Base-by-base conservation (phyloP, 2,113 vertebrate genomes). In the Dipodomys spectabilis region DNA sequence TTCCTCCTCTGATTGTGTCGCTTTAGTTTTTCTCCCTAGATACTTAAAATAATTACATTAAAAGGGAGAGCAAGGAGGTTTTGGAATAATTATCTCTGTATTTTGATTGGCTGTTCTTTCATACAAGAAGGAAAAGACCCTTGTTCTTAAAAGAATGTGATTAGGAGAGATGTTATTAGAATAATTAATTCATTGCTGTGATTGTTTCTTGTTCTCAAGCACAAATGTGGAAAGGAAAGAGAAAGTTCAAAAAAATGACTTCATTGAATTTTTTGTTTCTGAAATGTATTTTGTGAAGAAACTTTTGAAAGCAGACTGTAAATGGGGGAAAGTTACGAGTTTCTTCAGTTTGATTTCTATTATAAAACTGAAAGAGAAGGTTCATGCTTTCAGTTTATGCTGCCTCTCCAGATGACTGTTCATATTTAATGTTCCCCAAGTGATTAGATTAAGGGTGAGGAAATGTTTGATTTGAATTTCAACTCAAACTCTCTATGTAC, bases 111-210 rank as follows among this genome's bases (percentile, higher is more conserved):
- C 80, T 96, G 69, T 96, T 98, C 95, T 97, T 97, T 95, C 97
- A 74, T 35, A 86, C n/a, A 91, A 93, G 95, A 95, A 97, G 94
- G 91, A 49, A 92, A 97, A 97, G 39, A 75, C 12, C 87, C 80
- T 94, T 95, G 93, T 98, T 97, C 97, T 95, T 95, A 67, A 96
- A 95, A 90, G 96, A 98, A 97, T 94, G 96, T 95, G 82, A 96
- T 96, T 96, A 94, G 83, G 77, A 95, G 91, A 93, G 82, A 97
- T 97, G 95, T 85, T 95, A 97, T 97, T 96, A 97, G 90, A 97
- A 96, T 97, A 98, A 98, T 98, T 98, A 98, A 97, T 96, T 96
- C 77, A 89, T 95, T 95, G 89, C 95, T 94, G 30, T 92, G 88
- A 94, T 97, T 97, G 91, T 93, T 19, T 96, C 97, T 97, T 97